These are phyloP conservation scores for Harpagifer antarcticus DNA, from an alignment of 2,797 vertebrate species.

Conservation along the genomic window DNA sequence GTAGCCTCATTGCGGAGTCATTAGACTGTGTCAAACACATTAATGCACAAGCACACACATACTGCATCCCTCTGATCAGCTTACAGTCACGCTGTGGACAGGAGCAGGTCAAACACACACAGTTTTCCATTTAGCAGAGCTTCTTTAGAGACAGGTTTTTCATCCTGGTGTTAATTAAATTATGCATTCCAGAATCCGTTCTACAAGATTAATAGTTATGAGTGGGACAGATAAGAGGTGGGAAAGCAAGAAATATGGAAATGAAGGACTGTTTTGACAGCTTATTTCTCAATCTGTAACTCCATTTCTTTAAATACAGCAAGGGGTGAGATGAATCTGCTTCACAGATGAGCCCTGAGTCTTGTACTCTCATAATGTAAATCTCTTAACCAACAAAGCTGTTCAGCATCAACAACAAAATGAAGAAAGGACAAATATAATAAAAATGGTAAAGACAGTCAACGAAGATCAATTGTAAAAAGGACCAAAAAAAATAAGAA, in stretches of 20 bases:
- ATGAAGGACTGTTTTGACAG: not conserved
- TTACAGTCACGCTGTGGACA: constrained; percentile 47
- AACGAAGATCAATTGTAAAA: too few relatives aligned
- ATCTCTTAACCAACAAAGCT: constrained; percentile 32
- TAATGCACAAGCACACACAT: constrained; percentile 30
- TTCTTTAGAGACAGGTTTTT: constrained; percentile 35
- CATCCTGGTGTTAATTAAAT: constrained; percentile 50
- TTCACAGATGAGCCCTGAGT: constrained; percentile 12
- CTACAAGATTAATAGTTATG: constrained; percentile 9
- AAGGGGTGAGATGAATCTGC: constrained; percentile 17
- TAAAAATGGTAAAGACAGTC: not conserved
- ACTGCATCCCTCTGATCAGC: constrained; percentile 45
- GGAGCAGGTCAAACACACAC: constrained; percentile 54
- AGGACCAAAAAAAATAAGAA: too few relatives aligned
- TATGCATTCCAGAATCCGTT: constrained; percentile 23
- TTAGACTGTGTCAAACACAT: constrained; percentile 30
- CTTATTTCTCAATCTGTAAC: not conserved
- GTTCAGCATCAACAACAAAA: constrained; percentile 18
- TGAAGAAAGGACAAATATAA: not conserved
- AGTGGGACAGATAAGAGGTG: not conserved
- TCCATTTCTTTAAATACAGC: constrained; percentile 26
- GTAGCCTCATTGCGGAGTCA: constrained; percentile 18
- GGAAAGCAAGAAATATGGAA: not conserved
- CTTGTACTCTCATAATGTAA: constrained; percentile 8
- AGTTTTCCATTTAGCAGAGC: constrained; percentile 40